phyloP scores from a whole-genome alignment of 2,113 vertebrate species.

The Panthera leo region DNA sequence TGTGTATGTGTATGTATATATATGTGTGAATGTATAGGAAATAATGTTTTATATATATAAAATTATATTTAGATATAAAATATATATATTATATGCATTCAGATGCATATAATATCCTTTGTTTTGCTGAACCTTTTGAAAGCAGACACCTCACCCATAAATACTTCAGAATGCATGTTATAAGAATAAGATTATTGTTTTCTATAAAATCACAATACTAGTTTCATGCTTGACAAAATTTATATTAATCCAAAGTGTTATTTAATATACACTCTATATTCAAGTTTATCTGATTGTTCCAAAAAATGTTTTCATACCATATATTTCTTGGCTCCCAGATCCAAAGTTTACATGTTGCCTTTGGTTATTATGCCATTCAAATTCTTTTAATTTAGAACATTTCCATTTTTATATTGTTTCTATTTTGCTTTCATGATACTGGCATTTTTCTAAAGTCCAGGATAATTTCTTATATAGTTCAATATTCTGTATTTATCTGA shows the following conservation, averaged over 20 bases:
- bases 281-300: not conserved
- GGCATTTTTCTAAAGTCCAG: not conserved
- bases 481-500: not conserved
- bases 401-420: not conserved
- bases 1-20: not conserved
- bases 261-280: not conserved
- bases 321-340: not conserved
- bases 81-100: not conserved
- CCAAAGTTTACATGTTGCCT: not conserved
- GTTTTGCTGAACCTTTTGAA: conserved; percentile 9
- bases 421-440: not conserved
- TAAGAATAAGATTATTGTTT: not conserved
- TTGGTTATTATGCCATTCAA: not conserved
- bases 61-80: no score
- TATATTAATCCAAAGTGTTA: not conserved
- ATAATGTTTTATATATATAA: no score
- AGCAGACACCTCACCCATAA: not conserved
- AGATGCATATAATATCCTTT: not conserved
- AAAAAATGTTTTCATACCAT: not conserved
- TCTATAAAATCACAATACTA: not conserved
- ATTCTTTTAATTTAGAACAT: not conserved
- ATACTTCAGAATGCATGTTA: not conserved
- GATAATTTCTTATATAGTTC: not conserved
- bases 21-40: no score
- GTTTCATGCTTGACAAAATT: not conserved